Base-by-base conservation (phyloP, 1,140 invertebrate species). In the Cheumatopsyche charites region DNA sequence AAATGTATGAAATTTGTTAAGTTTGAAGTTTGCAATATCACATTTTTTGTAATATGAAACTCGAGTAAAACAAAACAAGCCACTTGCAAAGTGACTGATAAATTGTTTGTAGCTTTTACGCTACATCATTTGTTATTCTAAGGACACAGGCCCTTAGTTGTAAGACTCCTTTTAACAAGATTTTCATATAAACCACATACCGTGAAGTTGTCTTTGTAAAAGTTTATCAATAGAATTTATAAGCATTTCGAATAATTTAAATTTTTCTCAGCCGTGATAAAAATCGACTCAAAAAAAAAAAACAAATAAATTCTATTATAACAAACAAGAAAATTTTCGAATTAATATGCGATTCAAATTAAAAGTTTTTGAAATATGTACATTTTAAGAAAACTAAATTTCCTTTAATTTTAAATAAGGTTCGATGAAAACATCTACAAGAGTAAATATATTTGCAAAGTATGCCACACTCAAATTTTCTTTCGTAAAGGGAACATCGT, bases 111-210 rank as follows among this genome's bases (percentile, higher is more conserved):
- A 4, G 21, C 26, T 62, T 52, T 62, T 29, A 15, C 17, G 58
- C 26, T 19, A 29, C 23, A 26, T 36, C 58, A 62, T 62, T 25
- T 26, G 58, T 62, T 36, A 62, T 62, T 26, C 26, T 9, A 23
- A 62, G n/a, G 45, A 15, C 45, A 19, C 17, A n/a, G 21, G 23
- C 25, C 26, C 58, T 17, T 52, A 13, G 9, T 62, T 15, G 23
- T 26, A 62, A 15, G n/a, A 62, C 58, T 36, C 58, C 26, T 62
- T 62, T 62, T 62, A 62, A 62, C 23, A 25, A 26, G 58, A 26
- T 25, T 26, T 62, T 62, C 23, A 26, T 15, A 7, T 62, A 26
- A 26, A 7, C 15, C 19, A 17, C 47, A 19, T 15, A 5, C n/a
- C 47, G 47, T 52, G 15, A 52, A 52, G n/a, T n/a, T n/a, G n/a